These are phyloP conservation scores for Hydrolagus affinis DNA, from an alignment of 2,113 vertebrate species.

Conservation along the genomic window DNA sequence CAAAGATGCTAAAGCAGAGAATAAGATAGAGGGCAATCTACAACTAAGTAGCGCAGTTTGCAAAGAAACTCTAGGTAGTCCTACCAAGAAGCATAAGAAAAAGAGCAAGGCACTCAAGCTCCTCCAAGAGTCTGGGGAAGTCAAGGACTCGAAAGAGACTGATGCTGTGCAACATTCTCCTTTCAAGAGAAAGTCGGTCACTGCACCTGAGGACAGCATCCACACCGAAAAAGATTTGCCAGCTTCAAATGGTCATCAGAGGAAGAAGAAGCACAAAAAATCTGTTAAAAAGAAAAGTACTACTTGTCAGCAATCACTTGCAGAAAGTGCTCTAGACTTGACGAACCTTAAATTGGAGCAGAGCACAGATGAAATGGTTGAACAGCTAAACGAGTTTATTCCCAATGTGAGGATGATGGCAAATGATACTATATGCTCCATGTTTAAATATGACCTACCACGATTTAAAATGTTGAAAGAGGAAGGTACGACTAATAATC, in stretches of 20 bases:
- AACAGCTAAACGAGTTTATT: slow-evolving; percentile 55
- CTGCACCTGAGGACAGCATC: not conserved
- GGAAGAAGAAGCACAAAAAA: not conserved
- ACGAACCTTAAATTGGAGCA: slow-evolving; percentile 38
- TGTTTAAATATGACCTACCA: slow-evolving; percentile 51
- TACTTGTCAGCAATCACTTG: too few species aligned
- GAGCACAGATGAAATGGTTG: slow-evolving; percentile 18
- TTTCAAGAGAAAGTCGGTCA: not conserved
- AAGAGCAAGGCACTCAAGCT: not conserved
- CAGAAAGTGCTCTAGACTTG: not conserved
- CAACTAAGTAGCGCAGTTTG: not conserved
- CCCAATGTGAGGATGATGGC: slow-evolving; percentile 47
- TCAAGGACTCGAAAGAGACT: not conserved
- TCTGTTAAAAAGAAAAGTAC: not conserved
- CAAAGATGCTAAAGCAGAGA: too few species aligned
- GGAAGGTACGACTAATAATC: slow-evolving; percentile 46
- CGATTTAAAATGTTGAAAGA: slow-evolving; percentile 55
- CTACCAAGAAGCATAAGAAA: not conserved
- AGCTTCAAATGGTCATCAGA: not conserved
- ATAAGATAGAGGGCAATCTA: too few species aligned
- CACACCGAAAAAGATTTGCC: not conserved
- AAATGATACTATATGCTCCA: slow-evolving; percentile 37
- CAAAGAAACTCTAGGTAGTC: not conserved
- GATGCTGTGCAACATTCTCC: not conserved
- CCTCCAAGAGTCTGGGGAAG: not conserved